Percentiles rank a stretch among this genome's conserved stretches.
These are phyloP conservation scores for Enteromius argenteus DNA, from an alignment of 2,797 vertebrate species.

Conservation along the genomic window DNA sequence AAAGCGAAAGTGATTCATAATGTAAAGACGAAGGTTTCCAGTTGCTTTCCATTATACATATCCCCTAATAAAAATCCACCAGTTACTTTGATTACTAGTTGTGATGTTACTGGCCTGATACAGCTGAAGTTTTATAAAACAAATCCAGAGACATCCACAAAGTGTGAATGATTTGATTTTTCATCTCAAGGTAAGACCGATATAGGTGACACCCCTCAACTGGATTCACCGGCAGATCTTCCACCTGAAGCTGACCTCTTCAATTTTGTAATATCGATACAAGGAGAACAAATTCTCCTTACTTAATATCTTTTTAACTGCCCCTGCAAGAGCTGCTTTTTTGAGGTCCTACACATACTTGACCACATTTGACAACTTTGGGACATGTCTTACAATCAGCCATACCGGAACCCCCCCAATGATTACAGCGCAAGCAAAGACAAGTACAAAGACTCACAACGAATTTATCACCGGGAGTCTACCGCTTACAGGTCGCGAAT, in stretches of 20 bases:
- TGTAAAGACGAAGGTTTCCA: not conserved
- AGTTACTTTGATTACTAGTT: not conserved
- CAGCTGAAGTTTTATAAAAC: conserved; percentile 8
- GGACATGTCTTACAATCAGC: conserved; percentile 57
- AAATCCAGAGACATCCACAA: conserved; percentile 18
- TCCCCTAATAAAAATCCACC: not conserved
- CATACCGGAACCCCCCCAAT: conserved; percentile 32
- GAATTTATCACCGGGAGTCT: conserved; percentile 32
- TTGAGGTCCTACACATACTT: not conserved
- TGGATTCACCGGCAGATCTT: conserved; percentile 5
- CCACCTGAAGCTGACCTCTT: not conserved
- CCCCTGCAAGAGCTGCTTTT: not conserved
- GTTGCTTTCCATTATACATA: not conserved
- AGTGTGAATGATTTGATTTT: conserved; percentile 39
- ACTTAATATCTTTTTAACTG: conserved; percentile 38
- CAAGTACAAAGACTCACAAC: conserved; percentile 39
- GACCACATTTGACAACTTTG: not conserved
- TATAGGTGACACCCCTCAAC: not conserved
- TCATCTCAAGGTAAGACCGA: conserved; percentile 48
- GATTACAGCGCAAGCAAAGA: conserved; percentile 43
- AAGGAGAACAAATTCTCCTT: conserved; percentile 30
- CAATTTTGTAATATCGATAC: not conserved
- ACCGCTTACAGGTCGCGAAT: conserved; percentile 20
- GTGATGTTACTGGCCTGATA: not conserved
- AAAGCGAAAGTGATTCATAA: conserved; percentile 5